Evolutionary conservation across 92 coral and sea anemone species (phyloP), one percentile per base, ranked within the genome.

Genomic region (Palythoa caribaeorum): DNA sequence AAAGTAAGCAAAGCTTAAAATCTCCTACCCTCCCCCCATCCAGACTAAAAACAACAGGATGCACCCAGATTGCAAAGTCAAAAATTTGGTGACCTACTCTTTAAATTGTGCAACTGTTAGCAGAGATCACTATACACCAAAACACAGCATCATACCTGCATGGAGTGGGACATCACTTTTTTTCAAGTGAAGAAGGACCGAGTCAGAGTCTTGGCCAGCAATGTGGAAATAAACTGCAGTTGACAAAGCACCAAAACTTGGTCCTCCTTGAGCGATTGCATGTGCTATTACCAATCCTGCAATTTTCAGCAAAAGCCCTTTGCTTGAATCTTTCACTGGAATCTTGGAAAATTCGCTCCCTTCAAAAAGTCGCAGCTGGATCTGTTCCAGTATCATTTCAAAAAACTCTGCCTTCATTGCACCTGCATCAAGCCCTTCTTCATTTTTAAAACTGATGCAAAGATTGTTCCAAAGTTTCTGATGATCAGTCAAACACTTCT

Each of bases 351-450:
- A 78, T 20, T 90, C 86, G 12, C 13, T 57, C 21, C 90, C 93
- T 79, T 90, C 90, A 83, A 93, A 93, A 38, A 90, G 77, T 36
- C 93, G 40, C 69, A 59, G 28, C 52, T 92, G 90, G n/a, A 90
- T 77, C 84, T 90, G 79, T 77, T 93, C 55, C 16, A 90, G 50
- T n/a, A 89, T 55, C 89, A 93, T 78, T 75, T 89, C 70, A 65
- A 89, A 92, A 73, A 84, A 90, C 60, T 88, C 95, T 15, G 83
- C 74, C 71, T 84, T 90, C 71, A 93, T 75, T 0, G 88, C 95
- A 71, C 93, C 92, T 10, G 84, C 93, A 84, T 90, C 95, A 47
- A 93, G 85, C 19, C 95, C 95, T 47, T 92, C 92, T 87, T 93
- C 92, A 59, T 80, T 86, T 44, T 90, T 88, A 60, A 90, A 93